Evolutionary conservation across 2,888 invertebrate genomes (phyloP).

Genomic region (Tethea ocularis): DNA sequence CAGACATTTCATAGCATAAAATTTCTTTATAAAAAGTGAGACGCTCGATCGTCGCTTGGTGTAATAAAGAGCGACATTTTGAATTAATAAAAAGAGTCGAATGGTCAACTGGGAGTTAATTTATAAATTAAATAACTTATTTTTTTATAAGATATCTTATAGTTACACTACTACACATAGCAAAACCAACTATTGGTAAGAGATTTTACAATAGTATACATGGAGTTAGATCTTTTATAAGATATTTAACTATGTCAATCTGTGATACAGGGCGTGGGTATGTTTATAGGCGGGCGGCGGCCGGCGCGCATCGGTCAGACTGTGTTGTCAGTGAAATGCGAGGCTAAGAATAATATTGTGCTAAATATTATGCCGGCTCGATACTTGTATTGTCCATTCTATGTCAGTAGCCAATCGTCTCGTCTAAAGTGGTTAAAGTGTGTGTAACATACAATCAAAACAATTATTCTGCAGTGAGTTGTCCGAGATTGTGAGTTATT

Average conservation of each 20-base stretch:
- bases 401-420: background rate
- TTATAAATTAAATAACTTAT: constrained; percentile 3
- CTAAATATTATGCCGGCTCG: background rate
- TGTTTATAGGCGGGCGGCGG: background rate
- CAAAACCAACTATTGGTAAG: too few relatives aligned
- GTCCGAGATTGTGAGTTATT: background rate
- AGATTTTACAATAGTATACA: too few relatives aligned
- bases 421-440: background rate
- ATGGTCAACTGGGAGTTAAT: constrained; percentile 6
- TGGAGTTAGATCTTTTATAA: too few relatives aligned
- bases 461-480: background rate
- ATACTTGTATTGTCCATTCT: background rate
- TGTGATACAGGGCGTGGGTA: background rate
- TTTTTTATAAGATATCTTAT: too few relatives aligned
- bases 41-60: background rate
- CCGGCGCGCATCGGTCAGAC: background rate
- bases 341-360: constrained; percentile 1
- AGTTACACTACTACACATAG: too few relatives aligned
- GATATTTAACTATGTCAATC: background rate
- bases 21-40: constrained; percentile 20
- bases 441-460: constrained; percentile 1
- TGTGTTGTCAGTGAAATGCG: background rate
- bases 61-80: constrained; percentile 20
- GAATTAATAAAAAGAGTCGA: constrained; percentile 11
- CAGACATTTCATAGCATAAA: constrained; percentile 25